Conservation (phyloP, 2,888 invertebrate genomes). For the Hemaris fuciformis region DNA sequence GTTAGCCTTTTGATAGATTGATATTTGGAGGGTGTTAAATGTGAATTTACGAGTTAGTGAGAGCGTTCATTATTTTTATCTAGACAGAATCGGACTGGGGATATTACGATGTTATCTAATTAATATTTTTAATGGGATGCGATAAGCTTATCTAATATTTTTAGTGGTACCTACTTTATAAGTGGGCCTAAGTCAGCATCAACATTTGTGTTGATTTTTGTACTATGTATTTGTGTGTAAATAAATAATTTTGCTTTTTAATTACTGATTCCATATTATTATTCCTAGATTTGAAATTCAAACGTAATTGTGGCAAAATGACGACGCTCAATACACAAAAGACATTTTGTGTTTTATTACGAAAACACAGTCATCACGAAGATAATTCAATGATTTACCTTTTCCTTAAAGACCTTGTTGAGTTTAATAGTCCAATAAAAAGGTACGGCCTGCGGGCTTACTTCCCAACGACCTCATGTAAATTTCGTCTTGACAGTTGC, state of each 20-base stretch:
- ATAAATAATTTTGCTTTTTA: no score
- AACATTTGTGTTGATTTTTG: no score
- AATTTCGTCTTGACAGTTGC: slow-evolving; percentile 30
- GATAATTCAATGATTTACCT: slow-evolving; percentile 50
- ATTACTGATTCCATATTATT: no score
- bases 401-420: slow-evolving; percentile 43
- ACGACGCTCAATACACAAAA: slow-evolving; percentile 27
- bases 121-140: neutral
- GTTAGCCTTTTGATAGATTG: slow-evolving; percentile 7
- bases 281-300: no score
- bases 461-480: slow-evolving; percentile 25
- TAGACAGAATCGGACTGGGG: neutral
- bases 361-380: slow-evolving; percentile 36
- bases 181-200: no score
- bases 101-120: neutral
- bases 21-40: neutral
- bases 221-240: neutral
- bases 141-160: no score
- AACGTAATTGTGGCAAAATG: neutral
- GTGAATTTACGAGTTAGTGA: slow-evolving; percentile 5
- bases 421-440: slow-evolving; percentile 53
- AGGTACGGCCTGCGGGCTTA: slow-evolving; percentile 24
- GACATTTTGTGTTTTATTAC: slow-evolving; percentile 43
- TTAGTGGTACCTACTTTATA: no score
- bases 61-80: neutral